phyloP scores from a whole-genome alignment of 2,888 invertebrate species.

The Clitarchus hookeri region DNA sequence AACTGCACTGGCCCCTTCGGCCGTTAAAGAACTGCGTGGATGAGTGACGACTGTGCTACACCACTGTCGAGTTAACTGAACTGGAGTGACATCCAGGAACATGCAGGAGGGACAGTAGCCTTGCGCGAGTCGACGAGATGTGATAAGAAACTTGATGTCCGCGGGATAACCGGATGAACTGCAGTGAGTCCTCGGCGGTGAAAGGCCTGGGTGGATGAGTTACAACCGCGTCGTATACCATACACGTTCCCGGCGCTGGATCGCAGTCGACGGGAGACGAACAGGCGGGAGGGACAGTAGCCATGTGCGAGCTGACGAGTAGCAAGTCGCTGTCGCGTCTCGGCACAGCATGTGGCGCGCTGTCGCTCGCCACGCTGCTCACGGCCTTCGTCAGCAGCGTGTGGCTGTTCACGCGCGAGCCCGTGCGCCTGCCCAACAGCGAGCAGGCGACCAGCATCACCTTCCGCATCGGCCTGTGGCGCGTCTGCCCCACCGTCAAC shows the following conservation, averaged over 20 bases:
- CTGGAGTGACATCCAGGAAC: too few species aligned
- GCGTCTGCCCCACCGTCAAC: conserved; percentile 57
- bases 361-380: conserved; percentile 55
- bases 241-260: too few species aligned
- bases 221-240: too few species aligned
- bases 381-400: conserved; percentile 58
- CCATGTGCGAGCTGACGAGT: conserved; percentile 39
- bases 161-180: too few species aligned
- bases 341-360: conserved; percentile 56
- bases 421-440: conserved; percentile 54
- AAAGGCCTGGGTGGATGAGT: too few species aligned
- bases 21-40: too few species aligned
- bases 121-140: conserved; percentile 38
- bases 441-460: conserved; percentile 56
- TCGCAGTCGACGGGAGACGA: too few species aligned
- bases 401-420: conserved; percentile 59
- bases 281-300: background rate
- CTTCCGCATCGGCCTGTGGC: conserved; percentile 59
- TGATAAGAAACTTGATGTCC: too few species aligned
- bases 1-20: too few species aligned
- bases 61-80: too few species aligned
- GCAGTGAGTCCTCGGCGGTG: too few species aligned
- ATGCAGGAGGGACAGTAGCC: background rate
- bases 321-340: conserved; percentile 53
- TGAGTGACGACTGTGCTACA: too few species aligned